Percentiles rank a stretch among this genome's conserved stretches.
Evolutionary conservation across 2,797 vertebrate species (phyloP).

Genomic region (Brachymystax lenok): DNA sequence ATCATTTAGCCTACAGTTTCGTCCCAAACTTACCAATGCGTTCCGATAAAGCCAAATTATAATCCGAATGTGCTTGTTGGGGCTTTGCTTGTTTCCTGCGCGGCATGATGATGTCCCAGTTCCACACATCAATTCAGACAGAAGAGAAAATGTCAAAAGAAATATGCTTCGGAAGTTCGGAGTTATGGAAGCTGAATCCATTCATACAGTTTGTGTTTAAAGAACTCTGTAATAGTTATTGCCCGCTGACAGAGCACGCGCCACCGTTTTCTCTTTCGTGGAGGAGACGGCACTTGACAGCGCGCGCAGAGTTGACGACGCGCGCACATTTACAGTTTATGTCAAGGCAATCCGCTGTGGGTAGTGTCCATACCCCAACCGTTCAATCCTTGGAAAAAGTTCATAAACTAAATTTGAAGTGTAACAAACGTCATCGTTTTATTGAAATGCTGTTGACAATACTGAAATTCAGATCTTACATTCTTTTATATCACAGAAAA

Average conservation of each 20-base stretch:
- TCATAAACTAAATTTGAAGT: background rate
- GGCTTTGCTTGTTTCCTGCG: slow-evolving; percentile 89
- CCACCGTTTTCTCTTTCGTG: slow-evolving; percentile 75
- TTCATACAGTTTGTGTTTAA: slow-evolving; percentile 83
- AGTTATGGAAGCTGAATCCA: slow-evolving; percentile 86
- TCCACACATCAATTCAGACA: slow-evolving; percentile 83
- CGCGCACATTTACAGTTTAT: background rate
- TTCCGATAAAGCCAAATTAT: slow-evolving; percentile 77
- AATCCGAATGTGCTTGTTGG: slow-evolving; percentile 84
- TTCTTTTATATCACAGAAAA: background rate
- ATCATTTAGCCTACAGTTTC: background rate
- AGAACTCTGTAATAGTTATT: slow-evolving; percentile 87
- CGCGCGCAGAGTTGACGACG: background rate
- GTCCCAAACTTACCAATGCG: slow-evolving; percentile 79
- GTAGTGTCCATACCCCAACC: background rate
- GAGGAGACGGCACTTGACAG: background rate
- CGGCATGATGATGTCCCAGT: slow-evolving; percentile 82
- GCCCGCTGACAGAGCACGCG: slow-evolving; percentile 87
- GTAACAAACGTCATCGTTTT: slow-evolving; percentile 52
- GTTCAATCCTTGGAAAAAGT: background rate
- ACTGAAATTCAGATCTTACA: background rate
- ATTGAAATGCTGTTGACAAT: slow-evolving; percentile 44
- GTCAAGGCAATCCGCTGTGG: background rate
- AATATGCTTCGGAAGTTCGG: slow-evolving; percentile 83
- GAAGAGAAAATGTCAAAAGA: slow-evolving; percentile 81